Base-by-base conservation (phyloP, 2,113 vertebrate genomes). In the Hypomesus transpacificus region DNA sequence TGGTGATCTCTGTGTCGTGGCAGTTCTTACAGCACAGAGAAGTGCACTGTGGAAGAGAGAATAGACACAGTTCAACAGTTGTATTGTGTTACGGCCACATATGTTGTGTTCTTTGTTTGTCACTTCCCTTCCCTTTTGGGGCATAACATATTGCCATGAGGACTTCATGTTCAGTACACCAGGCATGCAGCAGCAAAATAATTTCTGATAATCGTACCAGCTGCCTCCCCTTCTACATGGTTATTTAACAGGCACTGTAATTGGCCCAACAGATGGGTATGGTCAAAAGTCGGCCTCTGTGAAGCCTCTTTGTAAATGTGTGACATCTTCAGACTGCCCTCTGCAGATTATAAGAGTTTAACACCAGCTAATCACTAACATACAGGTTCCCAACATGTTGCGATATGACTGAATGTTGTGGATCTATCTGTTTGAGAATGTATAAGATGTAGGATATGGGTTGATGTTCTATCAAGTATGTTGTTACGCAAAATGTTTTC, bases 11-110 rank as follows among this genome's bases (percentile, higher is more conserved):
- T 59, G 94, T 96, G 80, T 98, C 94, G 77, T 95, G 94, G 87
- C 97, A 99, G 73, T 96, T 94, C 85, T 98, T 99, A 84, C 96
- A 98, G 79, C 96, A 98, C 7, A 98, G 92, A 0, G 96, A 99
- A 0, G 97, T 99, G 69, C 96, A 99, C 97, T 99, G 73, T 70
- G 57, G 75, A 69, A 22, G 22, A 74, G 14, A 86, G 2, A 63
- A 56, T n/a, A 71, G 0, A 46, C 16, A 71, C 68, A 22, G 21
- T 9, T 21, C 18, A 59, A 16, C 3, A 58, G 39, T 46, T 46
- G 39, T 46, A 8, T 46, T n/a, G n/a, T n/a, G n/a, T n/a, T n/a
- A n/a, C n/a, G n/a, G n/a, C n/a, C n/a, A n/a, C n/a, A n/a, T n/a
- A n/a, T n/a, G n/a, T n/a, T n/a, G n/a, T n/a, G n/a, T n/a, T n/a